Base-by-base conservation (phyloP, 2,113 vertebrate genomes). In the Struthidea cinerea region DNA sequence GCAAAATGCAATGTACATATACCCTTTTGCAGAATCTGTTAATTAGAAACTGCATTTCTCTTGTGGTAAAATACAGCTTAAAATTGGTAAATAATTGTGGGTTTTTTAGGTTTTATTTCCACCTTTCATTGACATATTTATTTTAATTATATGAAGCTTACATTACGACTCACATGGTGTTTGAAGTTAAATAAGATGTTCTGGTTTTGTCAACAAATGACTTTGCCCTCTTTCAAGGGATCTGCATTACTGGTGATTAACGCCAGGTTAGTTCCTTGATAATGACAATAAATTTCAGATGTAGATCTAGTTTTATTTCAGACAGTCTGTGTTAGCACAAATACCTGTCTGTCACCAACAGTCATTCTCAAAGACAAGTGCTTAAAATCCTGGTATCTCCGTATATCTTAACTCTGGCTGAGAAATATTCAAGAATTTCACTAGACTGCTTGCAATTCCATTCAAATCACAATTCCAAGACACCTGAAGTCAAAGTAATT, bases 1-100 rank as follows among this genome's bases (percentile, higher is more conserved):
- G 64, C 4, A 82, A 84, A 78, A 61, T 33, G 11, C 3, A 56
- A 24, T 28, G 1, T 65, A 10, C 32, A 11, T 49, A 7, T 32
- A 33, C 6, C 8, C 26, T 42, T 13, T 42, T 68, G 26, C 26
- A 74, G 13, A 50, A 42, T 20, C 30, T 32, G 21, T 77, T 32
- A 26, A 15, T 56, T 41, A 74, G 64, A 71, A 23, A 1, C 1
- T 1, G 0, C 3, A 30, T 42, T 81, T 69, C n/a, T 69, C 16
- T 39, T 84, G 16, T 2, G 7, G 12, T 7, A 10, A 37, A 69
- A 30, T 26, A 6, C 7, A 30, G 22, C 20, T 42, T 4, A 30
- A 85, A 83, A 41, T 3, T 41, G 10, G 5, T n/a, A 71, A 80
- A 73, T 50, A 55, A 14, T n/a, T 79, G 8, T 20, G 4, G 14